Conservation (phyloP, 2,888 invertebrate genomes). For the Creontiades dilutus region DNA sequence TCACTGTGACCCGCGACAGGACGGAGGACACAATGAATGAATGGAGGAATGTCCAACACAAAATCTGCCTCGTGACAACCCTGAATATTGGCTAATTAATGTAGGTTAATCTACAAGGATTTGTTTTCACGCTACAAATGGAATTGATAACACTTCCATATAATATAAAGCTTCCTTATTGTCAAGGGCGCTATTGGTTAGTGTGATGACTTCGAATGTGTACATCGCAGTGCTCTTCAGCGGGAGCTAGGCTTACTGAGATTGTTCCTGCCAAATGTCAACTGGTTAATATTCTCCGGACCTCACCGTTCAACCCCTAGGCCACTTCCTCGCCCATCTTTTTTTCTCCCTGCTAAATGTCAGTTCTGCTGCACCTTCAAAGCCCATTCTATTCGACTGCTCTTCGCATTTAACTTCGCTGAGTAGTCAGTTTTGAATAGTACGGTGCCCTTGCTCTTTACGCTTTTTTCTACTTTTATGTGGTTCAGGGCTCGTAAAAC, state of each 20-base stretch:
- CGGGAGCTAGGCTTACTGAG: background rate
- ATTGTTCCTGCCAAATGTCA: slow-evolving; percentile 35
- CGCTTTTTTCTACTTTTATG: background rate
- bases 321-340: background rate
- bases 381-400: slow-evolving; percentile 12
- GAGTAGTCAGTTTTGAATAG: slow-evolving; percentile 3
- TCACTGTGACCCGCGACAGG: no score
- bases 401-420: slow-evolving; percentile 13
- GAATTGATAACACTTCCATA: no score
- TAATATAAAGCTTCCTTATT: no score
- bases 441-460: background rate
- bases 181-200: no score
- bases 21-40: no score
- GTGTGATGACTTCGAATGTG: no score
- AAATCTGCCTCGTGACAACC: no score
- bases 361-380: slow-evolving; percentile 35
- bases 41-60: no score
- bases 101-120: no score
- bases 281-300: slow-evolving; percentile 21
- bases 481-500: no score
- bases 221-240: background rate
- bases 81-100: no score
- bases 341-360: background rate
- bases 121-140: no score
- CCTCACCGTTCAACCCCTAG: background rate